These are phyloP conservation scores for Gopherus evgoodei DNA, from an alignment of 2,113 vertebrate genomes.

Conservation along the genomic window DNA sequence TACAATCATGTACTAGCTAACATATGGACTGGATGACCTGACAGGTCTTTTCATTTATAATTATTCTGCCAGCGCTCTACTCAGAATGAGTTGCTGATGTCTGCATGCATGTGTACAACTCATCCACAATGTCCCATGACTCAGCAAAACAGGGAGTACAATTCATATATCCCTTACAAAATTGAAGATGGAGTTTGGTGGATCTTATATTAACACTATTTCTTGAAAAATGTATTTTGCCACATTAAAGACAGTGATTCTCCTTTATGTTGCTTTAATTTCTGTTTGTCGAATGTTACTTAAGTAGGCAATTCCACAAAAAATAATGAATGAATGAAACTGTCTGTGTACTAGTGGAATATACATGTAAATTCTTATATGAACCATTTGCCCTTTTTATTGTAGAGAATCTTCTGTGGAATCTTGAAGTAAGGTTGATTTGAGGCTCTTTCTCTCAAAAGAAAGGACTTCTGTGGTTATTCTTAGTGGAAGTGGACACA, in stretches of 20 bases:
- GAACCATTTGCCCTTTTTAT: background rate
- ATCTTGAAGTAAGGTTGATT: background rate
- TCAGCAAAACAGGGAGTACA: background rate
- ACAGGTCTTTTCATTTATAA: background rate
- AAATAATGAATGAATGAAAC: background rate
- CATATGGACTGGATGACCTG: background rate
- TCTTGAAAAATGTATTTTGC: background rate
- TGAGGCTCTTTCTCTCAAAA: background rate
- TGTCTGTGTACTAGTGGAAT: background rate
- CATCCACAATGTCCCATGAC: background rate
- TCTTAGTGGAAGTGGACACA: background rate
- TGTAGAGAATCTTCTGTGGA: background rate
- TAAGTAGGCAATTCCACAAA: background rate
- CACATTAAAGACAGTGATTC: background rate
- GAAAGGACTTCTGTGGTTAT: background rate
- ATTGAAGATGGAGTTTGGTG: background rate
- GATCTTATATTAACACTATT: background rate
- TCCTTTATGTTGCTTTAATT: background rate
- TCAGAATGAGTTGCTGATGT: background rate
- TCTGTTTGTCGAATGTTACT: background rate
- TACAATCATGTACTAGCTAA: background rate
- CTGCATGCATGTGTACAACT: background rate
- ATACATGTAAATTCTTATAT: background rate
- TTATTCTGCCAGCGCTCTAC: background rate
- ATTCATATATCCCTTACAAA: background rate